A percentile compares a stretch with the other conserved stretches of the same genome.
Conservation (phyloP, 2,888 invertebrate genomes). For the Steinernema scapterisci region DNA sequence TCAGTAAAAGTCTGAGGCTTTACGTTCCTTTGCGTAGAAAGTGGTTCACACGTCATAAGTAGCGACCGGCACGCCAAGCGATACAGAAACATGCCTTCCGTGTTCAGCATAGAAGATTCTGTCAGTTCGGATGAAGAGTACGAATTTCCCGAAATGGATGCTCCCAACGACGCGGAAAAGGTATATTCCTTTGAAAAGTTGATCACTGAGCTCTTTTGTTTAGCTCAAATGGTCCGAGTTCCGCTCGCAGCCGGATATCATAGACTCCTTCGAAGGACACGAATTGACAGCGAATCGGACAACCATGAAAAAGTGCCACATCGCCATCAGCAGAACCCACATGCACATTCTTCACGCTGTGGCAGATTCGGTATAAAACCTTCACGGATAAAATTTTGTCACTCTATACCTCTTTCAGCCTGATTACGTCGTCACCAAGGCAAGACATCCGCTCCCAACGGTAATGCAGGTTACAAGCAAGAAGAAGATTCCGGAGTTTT, state of each 20-base stretch:
- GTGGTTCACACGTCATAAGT: constrained; percentile 77
- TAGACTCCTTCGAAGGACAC: constrained; percentile 86
- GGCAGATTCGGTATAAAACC: constrained; percentile 34
- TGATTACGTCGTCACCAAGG: constrained; percentile 83
- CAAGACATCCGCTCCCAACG: constrained; percentile 83
- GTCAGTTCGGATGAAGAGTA: constrained; percentile 43
- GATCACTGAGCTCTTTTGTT: neutral
- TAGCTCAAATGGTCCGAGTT: constrained; percentile 50
- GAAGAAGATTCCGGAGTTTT: constrained; percentile 89
- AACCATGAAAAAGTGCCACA: constrained; percentile 80
- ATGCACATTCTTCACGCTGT: constrained; percentile 56
- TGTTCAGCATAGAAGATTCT: constrained; percentile 43
- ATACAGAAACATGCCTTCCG: constrained; percentile 43
- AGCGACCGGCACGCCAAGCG: constrained; percentile 79
- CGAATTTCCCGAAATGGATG: constrained; percentile 37
- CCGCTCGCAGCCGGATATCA: constrained; percentile 80
- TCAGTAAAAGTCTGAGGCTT: neutral
- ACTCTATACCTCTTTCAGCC: constrained; percentile 38
- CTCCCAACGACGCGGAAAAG: constrained; percentile 44
- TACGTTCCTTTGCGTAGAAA: constrained; percentile 4
- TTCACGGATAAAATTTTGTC: too few species aligned
- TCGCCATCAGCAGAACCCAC: constrained; percentile 61
- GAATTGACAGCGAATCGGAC: constrained; percentile 80
- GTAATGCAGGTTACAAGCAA: constrained; percentile 97
- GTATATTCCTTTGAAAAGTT: constrained; percentile 30